phyloP scores from a whole-genome alignment of 2,888 invertebrate genomes.

The Dione juno region DNA sequence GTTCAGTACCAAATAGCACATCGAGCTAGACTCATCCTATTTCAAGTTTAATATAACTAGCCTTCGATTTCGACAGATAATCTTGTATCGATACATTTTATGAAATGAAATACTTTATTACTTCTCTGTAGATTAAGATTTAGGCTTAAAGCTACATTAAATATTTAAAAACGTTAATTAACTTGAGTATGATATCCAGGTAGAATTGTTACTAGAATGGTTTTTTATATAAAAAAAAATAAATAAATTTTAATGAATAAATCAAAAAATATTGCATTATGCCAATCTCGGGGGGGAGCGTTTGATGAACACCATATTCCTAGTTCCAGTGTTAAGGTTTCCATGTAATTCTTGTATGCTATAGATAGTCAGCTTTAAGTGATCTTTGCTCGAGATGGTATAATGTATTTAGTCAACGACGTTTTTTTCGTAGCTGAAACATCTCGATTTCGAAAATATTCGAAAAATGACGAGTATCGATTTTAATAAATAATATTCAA shows the following conservation, averaged over 20 bases:
- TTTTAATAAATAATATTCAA: too few relatives aligned
- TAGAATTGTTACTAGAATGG: slow-evolving; percentile 83
- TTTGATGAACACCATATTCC: slow-evolving; percentile 61
- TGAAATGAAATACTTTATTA: slow-evolving; percentile 59
- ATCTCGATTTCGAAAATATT: slow-evolving; percentile 66
- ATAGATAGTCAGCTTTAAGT: slow-evolving; percentile 60
- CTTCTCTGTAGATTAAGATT: slow-evolving; percentile 76
- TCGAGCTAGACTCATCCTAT: slow-evolving; percentile 71
- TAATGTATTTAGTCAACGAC: slow-evolving; percentile 60
- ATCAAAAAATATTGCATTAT: slow-evolving; percentile 61
- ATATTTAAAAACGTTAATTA: slow-evolving; percentile 73
- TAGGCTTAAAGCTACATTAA: slow-evolving; percentile 79
- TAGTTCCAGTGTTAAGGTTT: slow-evolving; percentile 49
- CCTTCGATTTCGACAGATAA: slow-evolving; percentile 29
- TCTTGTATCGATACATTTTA: slow-evolving; percentile 52
- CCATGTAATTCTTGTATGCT: slow-evolving; percentile 32
- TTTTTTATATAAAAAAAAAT: slow-evolving; percentile 70
- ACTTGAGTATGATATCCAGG: slow-evolving; percentile 71
- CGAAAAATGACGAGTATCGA: neutral
- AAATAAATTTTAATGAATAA: slow-evolving; percentile 61
- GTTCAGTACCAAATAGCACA: slow-evolving; percentile 79
- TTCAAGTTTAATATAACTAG: slow-evolving; percentile 61
- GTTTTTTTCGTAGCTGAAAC: slow-evolving; percentile 68
- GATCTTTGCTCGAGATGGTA: slow-evolving; percentile 60
- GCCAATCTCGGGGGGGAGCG: slow-evolving; percentile 58